These are phyloP conservation scores for Hirudo medicinalis DNA, from an alignment of 1,140 invertebrate genomes.

Conservation along the genomic window DNA sequence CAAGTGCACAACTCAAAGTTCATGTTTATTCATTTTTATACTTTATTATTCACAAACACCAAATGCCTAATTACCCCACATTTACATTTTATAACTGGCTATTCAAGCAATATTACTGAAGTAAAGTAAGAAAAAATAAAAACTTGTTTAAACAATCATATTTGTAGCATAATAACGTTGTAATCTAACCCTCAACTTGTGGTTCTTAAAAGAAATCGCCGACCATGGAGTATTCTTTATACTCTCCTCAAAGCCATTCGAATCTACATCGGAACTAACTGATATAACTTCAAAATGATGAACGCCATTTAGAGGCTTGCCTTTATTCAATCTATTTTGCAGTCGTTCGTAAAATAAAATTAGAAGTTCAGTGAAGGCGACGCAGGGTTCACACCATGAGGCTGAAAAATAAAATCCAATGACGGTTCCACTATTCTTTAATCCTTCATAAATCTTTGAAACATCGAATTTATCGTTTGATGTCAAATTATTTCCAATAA, in stretches of 20 bases:
- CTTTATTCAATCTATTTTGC: background rate
- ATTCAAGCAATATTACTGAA: background rate
- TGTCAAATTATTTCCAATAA: no score
- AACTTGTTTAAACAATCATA: background rate
- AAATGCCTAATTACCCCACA: no score
- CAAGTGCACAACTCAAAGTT: background rate
- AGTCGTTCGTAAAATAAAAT: slow-evolving; percentile 5
- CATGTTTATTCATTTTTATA: background rate
- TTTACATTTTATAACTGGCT: background rate
- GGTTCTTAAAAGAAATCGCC: background rate
- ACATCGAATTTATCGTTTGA: no score
- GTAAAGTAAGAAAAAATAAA: background rate
- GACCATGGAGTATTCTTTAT: slow-evolving; percentile 10
- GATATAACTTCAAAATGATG: slow-evolving; percentile 8
- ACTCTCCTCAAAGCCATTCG: slow-evolving; percentile 3
- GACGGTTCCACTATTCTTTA: background rate
- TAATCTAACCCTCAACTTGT: slow-evolving; percentile 7
- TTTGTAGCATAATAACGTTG: background rate
- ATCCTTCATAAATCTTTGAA: background rate
- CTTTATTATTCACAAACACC: background rate
- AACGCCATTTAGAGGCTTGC: background rate
- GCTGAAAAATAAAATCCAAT: slow-evolving; percentile 14
- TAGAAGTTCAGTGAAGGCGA: slow-evolving; percentile 11
- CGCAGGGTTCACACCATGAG: background rate
- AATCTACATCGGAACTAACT: slow-evolving; percentile 11